Evolutionary conservation across 2,113 vertebrate genomes (phyloP), one percentile per base, ranked within the genome.

Genomic region (Austrofundulus limnaeus): DNA sequence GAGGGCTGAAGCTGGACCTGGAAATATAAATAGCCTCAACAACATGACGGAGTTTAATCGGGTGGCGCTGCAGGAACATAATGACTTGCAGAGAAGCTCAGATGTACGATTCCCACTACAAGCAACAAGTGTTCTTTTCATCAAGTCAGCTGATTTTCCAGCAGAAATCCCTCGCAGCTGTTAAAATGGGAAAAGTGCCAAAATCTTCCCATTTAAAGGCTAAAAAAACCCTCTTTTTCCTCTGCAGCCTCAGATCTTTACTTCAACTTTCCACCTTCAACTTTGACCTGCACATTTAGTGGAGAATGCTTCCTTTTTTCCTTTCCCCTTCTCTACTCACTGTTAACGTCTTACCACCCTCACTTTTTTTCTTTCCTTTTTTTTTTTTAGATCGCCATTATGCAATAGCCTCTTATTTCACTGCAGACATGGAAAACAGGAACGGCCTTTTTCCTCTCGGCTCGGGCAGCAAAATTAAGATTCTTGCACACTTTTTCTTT

Each of bases 91-190:
- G 89, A 90, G 87, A 83, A 31, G 48, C 52, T 70, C 20, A 31
- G 54, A 42, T n/a, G 66, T 80, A 68, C 64, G 70, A 67, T 25
- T 86, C 77, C 81, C 76, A 78, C 86, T 86, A 66, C 75, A 89
- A 85, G 88, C 88, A 88, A 89, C 89, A 91, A 92, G 85, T 81
- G 85, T 75, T 81, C 78, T 88, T 92, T 90, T 91, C 88, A 91
- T 88, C 85, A 81, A 79, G 85, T 92, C 92, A 92, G 87, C 89
- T 92, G 89, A 91, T 90, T 87, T 87, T 89, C 90, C 85, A 89
- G 86, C 90, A 88, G 84, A 91, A 92, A 92, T 91, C 86, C 89
- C 79, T 90, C 81, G 70, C 91, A 91, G 92, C 89, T 91, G 91
- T 92, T 89, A 80, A 87, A 91, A 89, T 85, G 88, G 81, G 85